A percentile compares a stretch with the other conserved stretches of the same genome.
phyloP scores from a whole-genome alignment of 1,140 invertebrate species.

The Chymomyza costata region DNA sequence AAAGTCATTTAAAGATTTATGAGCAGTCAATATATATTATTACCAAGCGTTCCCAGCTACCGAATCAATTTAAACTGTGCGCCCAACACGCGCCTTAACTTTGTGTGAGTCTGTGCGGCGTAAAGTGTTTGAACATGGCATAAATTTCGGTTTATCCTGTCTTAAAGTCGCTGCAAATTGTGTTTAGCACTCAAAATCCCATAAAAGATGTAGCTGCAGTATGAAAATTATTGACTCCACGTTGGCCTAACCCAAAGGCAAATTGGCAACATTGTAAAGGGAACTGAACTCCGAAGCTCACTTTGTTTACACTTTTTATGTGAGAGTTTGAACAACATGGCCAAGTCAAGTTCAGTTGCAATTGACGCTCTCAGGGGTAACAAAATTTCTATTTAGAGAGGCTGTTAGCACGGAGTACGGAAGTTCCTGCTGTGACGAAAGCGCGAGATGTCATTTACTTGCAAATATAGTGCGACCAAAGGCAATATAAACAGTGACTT shows the following conservation, averaged over 20 bases:
- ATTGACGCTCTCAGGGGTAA: too few species aligned
- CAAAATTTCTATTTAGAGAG: too few species aligned
- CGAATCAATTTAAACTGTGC: constrained; percentile 50
- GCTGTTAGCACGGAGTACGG: too few species aligned
- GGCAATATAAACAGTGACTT: too few species aligned
- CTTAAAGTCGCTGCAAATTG: constrained; percentile 39
- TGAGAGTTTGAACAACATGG: too few species aligned
- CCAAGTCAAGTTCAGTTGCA: too few species aligned
- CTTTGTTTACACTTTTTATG: constrained; percentile 16
- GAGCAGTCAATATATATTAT: constrained; percentile 10
- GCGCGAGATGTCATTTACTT: too few species aligned
- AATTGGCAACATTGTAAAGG: constrained; percentile 52
- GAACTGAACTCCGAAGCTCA: too few species aligned
- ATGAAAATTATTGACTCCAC: constrained; percentile 42
- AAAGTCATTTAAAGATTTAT: constrained; percentile 56
- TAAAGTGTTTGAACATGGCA: constrained; percentile 46
- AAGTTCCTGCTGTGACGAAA: too few species aligned
- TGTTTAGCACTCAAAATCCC: constrained; percentile 26
- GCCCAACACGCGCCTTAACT: too few species aligned
- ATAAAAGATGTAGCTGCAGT: constrained; percentile 41
- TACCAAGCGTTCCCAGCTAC: constrained; percentile 40
- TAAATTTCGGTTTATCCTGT: constrained; percentile 55
- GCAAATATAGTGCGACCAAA: too few species aligned
- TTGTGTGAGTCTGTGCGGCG: constrained; percentile 7
- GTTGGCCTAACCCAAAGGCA: constrained; percentile 28